A percentile compares a stretch with the other conserved stretches of the same genome.
Evolutionary conservation across 2,888 invertebrate species (phyloP).

Genomic region (Chirona hameri): DNA sequence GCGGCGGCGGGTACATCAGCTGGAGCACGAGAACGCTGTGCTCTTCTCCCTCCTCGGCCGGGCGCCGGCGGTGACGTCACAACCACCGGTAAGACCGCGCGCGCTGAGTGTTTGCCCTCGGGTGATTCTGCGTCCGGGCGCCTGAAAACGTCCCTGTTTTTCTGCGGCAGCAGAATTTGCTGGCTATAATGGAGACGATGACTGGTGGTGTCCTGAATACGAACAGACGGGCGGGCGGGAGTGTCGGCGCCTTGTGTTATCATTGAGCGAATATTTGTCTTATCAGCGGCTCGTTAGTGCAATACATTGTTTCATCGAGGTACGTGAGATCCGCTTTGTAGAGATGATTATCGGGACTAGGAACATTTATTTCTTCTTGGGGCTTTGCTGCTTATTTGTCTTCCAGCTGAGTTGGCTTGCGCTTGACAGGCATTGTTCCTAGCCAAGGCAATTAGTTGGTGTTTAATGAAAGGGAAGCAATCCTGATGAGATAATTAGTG

Average conservation of each 20-base stretch:
- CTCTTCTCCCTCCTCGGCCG: slow-evolving; percentile 57
- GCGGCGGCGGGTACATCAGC: slow-evolving; percentile 67
- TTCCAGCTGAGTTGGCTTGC: too few species aligned
- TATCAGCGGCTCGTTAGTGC: too few species aligned
- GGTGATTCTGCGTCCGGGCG: background rate
- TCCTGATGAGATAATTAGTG: background rate
- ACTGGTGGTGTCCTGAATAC: background rate
- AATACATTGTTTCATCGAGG: too few species aligned
- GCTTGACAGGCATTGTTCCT: too few species aligned
- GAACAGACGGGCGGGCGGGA: background rate
- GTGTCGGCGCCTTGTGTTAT: too few species aligned
- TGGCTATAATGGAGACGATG: background rate
- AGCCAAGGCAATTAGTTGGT: background rate
- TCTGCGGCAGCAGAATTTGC: too few species aligned
- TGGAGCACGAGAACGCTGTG: slow-evolving; percentile 72
- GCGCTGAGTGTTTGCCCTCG: background rate
- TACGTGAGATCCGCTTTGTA: too few species aligned
- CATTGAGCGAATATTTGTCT: too few species aligned
- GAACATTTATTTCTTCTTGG: too few species aligned
- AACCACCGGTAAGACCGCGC: background rate
- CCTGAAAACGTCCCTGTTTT: too few species aligned
- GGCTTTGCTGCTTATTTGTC: too few species aligned
- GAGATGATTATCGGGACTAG: too few species aligned
- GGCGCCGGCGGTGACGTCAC: slow-evolving; percentile 4
- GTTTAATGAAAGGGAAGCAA: background rate